Evolutionary conservation across 2,888 invertebrate species (phyloP).

Genomic region (Crematogaster levior): DNA sequence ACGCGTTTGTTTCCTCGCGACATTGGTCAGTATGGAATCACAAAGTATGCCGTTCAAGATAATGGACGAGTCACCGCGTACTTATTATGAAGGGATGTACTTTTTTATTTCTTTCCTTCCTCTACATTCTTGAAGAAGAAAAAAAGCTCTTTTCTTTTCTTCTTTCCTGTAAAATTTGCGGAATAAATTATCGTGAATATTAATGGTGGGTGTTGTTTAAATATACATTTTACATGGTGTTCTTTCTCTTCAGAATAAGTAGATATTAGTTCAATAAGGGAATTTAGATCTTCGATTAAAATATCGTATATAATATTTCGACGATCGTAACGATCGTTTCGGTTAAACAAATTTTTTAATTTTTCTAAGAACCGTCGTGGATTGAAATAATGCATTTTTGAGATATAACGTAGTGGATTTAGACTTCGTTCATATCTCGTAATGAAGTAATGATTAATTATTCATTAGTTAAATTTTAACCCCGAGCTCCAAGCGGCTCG

Average conservation of each 20-base stretch:
- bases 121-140: neutral
- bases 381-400: neutral
- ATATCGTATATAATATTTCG: neutral
- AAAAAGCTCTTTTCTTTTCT: neutral
- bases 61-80: slow-evolving; percentile 6
- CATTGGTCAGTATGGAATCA: slow-evolving; percentile 14
- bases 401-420: neutral
- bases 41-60: slow-evolving; percentile 38
- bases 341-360: neutral
- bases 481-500: slow-evolving; percentile 24
- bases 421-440: slow-evolving; percentile 16
- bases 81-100: neutral
- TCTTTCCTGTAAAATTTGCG: slow-evolving; percentile 19
- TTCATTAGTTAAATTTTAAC: slow-evolving; percentile 51
- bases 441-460: slow-evolving; percentile 27
- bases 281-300: neutral
- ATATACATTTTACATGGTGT: slow-evolving; percentile 7
- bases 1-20: neutral
- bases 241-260: neutral
- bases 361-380: neutral
- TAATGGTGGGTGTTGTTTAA: neutral
- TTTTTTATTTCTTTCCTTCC: slow-evolving; percentile 1
- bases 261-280: neutral
- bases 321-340: neutral
- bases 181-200: slow-evolving; percentile 14